Evolutionary conservation across 2,888 invertebrate species (phyloP).

Genomic region (Platerodrilus igneus): DNA sequence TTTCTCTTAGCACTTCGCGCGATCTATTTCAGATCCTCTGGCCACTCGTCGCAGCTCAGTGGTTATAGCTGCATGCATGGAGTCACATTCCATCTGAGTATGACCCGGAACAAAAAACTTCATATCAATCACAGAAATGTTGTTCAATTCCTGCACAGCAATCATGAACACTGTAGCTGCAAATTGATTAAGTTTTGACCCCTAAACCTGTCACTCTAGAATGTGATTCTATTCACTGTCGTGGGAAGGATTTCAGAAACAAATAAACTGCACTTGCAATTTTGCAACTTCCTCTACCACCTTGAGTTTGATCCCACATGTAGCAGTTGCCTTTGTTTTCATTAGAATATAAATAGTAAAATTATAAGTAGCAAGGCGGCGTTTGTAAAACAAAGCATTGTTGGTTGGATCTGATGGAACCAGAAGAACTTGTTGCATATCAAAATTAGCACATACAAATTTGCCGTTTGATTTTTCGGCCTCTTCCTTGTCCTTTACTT

Average conservation of each 20-base stretch:
- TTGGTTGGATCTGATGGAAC: conserved; percentile 21
- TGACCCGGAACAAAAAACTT: conserved; percentile 27
- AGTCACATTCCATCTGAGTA: conserved; percentile 22
- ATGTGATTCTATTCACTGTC: conserved; percentile 21
- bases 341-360: conserved; percentile 27
- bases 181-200: conserved; percentile 34
- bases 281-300: conserved; percentile 28
- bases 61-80: conserved; percentile 26
- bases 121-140: conserved; percentile 27
- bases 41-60: too few species aligned
- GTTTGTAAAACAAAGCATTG: conserved; percentile 28
- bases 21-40: conserved; percentile 24
- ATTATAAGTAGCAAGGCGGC: conserved; percentile 19
- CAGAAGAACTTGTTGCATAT: conserved; percentile 26
- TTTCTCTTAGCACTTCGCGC: conserved; percentile 20
- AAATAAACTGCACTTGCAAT: conserved; percentile 22
- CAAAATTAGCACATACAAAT: conserved; percentile 25
- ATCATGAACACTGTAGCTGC: too few species aligned
- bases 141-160: conserved; percentile 24
- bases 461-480: conserved; percentile 5
- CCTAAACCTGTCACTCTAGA: conserved; percentile 31
- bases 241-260: conserved; percentile 29
- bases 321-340: conserved; percentile 26
- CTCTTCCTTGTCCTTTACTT: too few species aligned
- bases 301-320: conserved; percentile 30